Percentiles rank a stretch among this genome's conserved stretches.
Conservation (phyloP, 2,113 vertebrate species). For the Lucifuga dentata region DNA sequence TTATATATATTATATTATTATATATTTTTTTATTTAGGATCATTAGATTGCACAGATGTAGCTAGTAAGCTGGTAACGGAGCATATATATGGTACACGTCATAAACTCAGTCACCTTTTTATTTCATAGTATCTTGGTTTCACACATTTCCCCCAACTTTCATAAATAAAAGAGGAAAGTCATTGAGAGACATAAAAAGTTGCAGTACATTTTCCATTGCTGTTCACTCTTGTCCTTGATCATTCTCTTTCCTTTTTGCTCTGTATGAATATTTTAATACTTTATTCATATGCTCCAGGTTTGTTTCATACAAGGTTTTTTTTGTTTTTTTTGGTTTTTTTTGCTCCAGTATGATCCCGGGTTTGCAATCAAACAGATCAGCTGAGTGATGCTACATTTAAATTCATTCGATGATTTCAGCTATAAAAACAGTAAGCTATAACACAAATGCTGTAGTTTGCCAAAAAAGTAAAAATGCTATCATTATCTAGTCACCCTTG, state of each 20-base stretch:
- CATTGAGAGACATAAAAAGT: slow-evolving; percentile 3
- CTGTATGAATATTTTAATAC: not conserved
- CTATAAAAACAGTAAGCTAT: not conserved
- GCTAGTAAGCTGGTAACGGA: no score
- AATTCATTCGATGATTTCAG: not conserved
- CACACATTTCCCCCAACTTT: not conserved
- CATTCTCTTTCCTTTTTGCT: not conserved
- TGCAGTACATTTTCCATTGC: not conserved
- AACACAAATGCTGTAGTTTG: no score
- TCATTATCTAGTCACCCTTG: no score
- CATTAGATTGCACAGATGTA: not conserved
- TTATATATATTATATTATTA: no score
- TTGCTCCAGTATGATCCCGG: not conserved
- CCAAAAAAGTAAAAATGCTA: no score
- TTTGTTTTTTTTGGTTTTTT: slow-evolving; percentile 1
- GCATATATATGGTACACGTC: no score
- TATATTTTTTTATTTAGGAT: no score
- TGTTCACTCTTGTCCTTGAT: slow-evolving; percentile 8
- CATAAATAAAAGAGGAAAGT: not conserved
- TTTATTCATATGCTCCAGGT: slow-evolving; percentile 28
- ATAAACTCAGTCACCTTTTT: no score
- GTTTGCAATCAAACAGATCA: not conserved
- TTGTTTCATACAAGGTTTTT: no score
- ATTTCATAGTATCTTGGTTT: not conserved
- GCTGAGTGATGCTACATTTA: not conserved